Conservation (phyloP, 1,140 invertebrate species). For the Berghia stephanieae region DNA sequence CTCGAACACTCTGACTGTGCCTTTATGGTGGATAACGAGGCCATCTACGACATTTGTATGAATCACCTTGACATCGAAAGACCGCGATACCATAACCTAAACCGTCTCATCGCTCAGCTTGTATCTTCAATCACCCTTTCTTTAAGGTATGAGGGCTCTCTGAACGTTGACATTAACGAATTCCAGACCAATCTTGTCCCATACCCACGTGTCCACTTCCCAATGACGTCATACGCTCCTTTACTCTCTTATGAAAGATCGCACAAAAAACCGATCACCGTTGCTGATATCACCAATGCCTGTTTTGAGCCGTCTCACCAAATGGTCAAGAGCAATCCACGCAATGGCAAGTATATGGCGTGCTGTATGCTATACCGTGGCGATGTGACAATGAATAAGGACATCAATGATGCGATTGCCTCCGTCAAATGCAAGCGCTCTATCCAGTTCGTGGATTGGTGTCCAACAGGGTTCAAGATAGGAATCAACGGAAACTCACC, state of each 20-base stretch:
- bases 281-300: conserved; percentile 77
- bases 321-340: too few relatives aligned
- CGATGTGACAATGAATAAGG: too few relatives aligned
- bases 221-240: conserved; percentile 53
- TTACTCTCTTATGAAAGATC: conserved; percentile 60
- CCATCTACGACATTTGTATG: conserved; percentile 91
- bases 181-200: conserved; percentile 73
- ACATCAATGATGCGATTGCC: too few relatives aligned
- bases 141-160: conserved; percentile 82
- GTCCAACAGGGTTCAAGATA: too few relatives aligned
- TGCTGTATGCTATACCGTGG: too few relatives aligned
- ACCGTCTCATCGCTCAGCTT: conserved; percentile 69
- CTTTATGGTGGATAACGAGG: conserved; percentile 78
- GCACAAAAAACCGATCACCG: conserved; percentile 60
- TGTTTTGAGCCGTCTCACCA: too few relatives aligned
- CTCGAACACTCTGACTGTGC: too few relatives aligned
- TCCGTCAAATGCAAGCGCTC: too few relatives aligned
- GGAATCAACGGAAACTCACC: too few relatives aligned
- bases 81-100: conserved; percentile 72
- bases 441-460: too few relatives aligned
- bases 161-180: conserved; percentile 85
- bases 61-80: conserved; percentile 76
- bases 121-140: conserved; percentile 72
- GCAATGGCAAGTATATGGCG: too few relatives aligned
- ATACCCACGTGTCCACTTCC: conserved; percentile 50